Evolutionary conservation across 2,888 invertebrate genomes (phyloP).

Genomic region (Amblyjoppa proteus): DNA sequence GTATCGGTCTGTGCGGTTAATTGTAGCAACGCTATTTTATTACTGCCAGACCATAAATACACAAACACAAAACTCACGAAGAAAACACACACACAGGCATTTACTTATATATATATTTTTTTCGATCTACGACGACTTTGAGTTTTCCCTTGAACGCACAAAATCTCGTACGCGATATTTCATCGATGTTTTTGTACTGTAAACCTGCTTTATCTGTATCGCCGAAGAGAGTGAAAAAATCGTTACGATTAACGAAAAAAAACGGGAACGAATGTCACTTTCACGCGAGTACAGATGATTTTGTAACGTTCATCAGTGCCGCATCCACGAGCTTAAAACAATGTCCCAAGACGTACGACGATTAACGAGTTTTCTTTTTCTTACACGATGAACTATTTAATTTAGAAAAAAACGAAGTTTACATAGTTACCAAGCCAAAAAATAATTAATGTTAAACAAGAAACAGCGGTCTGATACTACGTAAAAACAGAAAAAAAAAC

Average conservation of each 20-base stretch:
- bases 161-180: constrained; percentile 36
- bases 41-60: constrained; percentile 71
- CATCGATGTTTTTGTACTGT: constrained; percentile 49
- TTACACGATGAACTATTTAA: constrained; percentile 74
- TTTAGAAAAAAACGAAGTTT: constrained; percentile 73
- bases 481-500: constrained; percentile 22
- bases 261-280: neutral
- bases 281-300: constrained; percentile 1
- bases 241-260: constrained; percentile 3
- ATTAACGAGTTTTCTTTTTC: constrained; percentile 16
- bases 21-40: constrained; percentile 70
- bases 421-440: constrained; percentile 84
- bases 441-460: constrained; percentile 74
- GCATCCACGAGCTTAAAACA: constrained; percentile 54
- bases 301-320: constrained; percentile 2
- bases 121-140: constrained; percentile 4
- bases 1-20: constrained; percentile 72
- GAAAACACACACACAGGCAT: constrained; percentile 62
- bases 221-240: constrained; percentile 17
- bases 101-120: constrained; percentile 61
- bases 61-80: constrained; percentile 7
- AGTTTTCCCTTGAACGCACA: constrained; percentile 47
- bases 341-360: constrained; percentile 31
- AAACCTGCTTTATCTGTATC: constrained; percentile 31
- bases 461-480: constrained; percentile 25